These are phyloP conservation scores for Eledone cirrhosa DNA, from an alignment of 2,888 invertebrate genomes.

Conservation along the genomic window DNA sequence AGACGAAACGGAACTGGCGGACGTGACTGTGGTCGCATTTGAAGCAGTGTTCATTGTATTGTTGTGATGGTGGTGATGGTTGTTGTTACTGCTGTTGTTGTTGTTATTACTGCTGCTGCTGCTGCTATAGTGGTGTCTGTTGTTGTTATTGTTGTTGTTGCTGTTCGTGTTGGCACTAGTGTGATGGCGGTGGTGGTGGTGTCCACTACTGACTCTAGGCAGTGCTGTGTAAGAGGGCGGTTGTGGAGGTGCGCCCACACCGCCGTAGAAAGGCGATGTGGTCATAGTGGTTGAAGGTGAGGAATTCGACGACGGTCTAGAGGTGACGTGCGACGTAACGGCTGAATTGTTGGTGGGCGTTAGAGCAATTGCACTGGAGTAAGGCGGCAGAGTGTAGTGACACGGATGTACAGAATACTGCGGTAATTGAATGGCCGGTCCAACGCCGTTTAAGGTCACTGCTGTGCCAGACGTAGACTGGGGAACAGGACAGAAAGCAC, in stretches of 20 bases:
- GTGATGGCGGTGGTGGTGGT: neutral
- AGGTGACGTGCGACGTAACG: neutral
- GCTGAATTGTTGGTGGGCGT: neutral
- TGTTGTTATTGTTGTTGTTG: too few species aligned
- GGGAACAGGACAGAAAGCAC: too few species aligned
- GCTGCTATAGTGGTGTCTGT: neutral
- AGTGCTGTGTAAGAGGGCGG: neutral
- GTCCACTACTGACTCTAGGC: slow-evolving; percentile 2
- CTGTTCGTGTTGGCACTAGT: too few species aligned
- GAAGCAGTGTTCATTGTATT: neutral
- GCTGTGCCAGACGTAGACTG: too few species aligned
- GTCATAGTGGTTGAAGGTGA: neutral
- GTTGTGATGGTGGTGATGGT: neutral
- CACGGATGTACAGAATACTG: neutral
- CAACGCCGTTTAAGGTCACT: neutral
- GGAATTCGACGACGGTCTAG: neutral
- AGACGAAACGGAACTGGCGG: neutral
- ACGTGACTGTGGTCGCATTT: neutral
- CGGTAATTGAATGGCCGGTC: neutral
- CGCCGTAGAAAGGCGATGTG: neutral
- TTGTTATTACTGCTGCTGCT: neutral
- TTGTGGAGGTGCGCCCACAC: neutral
- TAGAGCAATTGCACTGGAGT: neutral
- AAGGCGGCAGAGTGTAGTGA: neutral
- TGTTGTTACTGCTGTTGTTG: neutral